These are phyloP conservation scores for Proterorhinus semilunaris DNA, from an alignment of 2,113 vertebrate genomes.

Conservation along the genomic window DNA sequence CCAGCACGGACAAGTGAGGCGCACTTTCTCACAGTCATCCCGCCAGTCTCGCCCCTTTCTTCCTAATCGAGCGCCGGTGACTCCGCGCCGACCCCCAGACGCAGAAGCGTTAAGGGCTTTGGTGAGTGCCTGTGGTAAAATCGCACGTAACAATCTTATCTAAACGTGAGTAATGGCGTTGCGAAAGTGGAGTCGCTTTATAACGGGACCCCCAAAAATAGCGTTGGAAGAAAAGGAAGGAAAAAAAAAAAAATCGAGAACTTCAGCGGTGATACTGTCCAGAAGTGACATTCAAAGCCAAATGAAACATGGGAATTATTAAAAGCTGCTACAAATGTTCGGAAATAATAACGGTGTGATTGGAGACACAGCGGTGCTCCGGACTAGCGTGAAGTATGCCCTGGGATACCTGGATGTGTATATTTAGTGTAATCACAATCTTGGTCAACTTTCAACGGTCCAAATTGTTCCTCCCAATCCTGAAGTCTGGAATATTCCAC, in stretches of 20 bases:
- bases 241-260: conserved; percentile 18
- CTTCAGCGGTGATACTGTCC: conserved; percentile 9
- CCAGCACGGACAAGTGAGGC: conserved; percentile 63
- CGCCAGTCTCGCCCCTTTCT: conserved; percentile 40
- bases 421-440: neutral
- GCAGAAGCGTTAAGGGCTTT: conserved; percentile 29
- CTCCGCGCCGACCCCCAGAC: conserved; percentile 49
- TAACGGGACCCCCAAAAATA: conserved; percentile 23
- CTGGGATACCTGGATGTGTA: neutral
- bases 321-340: neutral
- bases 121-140: conserved; percentile 10
- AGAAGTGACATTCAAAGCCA: conserved; percentile 14
- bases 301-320: conserved; percentile 26
- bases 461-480: too few species aligned
- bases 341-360: conserved; percentile 13
- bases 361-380: neutral
- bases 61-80: conserved; percentile 54
- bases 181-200: conserved; percentile 14
- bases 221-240: conserved; percentile 14
- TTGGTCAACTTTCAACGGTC: too few species aligned
- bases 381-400: neutral
- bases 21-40: conserved; percentile 60
- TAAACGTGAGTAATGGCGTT: conserved; percentile 31
- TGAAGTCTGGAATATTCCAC: too few species aligned
- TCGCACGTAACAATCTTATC: conserved; percentile 22